These are phyloP conservation scores for Oreochromis grahami DNA, from an alignment of 2,797 vertebrate species.

Conservation along the genomic window DNA sequence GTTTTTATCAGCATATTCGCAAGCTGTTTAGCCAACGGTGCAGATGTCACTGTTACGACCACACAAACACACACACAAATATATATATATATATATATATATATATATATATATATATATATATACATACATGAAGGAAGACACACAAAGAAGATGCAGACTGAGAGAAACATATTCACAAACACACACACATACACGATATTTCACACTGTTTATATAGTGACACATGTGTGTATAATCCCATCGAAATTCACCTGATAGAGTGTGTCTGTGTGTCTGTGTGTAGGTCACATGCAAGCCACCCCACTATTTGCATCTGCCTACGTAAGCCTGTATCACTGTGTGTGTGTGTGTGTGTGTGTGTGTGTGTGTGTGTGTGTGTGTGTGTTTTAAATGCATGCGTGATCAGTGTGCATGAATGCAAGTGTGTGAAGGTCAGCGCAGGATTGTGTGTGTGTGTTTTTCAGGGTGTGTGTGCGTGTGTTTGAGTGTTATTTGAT, in stretches of 20 bases:
- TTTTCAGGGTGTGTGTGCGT: not conserved
- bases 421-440: constrained; percentile 64
- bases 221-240: constrained; percentile 36
- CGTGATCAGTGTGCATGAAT: constrained; percentile 34
- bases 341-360: not conserved
- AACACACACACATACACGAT: constrained; percentile 1
- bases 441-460: constrained; percentile 1
- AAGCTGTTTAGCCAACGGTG: constrained; percentile 78
- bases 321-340: constrained; percentile 18
- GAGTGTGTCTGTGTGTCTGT: not conserved
- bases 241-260: constrained; percentile 46
- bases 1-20: constrained; percentile 79
- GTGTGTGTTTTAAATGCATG: constrained; percentile 40
- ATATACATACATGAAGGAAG: not conserved
- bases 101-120: not conserved
- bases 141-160: constrained; percentile 12
- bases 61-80: constrained; percentile 39
- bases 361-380: not conserved
- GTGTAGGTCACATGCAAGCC: not conserved
- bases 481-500: constrained; percentile 68
- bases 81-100: not conserved
- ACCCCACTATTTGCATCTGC: constrained; percentile 42
- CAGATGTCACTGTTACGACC: constrained; percentile 75
- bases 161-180: constrained; percentile 8
- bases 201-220: constrained; percentile 55